Evolutionary conservation across 1,140 invertebrate genomes (phyloP).

Genomic region (Mesaphorura yosii): DNA sequence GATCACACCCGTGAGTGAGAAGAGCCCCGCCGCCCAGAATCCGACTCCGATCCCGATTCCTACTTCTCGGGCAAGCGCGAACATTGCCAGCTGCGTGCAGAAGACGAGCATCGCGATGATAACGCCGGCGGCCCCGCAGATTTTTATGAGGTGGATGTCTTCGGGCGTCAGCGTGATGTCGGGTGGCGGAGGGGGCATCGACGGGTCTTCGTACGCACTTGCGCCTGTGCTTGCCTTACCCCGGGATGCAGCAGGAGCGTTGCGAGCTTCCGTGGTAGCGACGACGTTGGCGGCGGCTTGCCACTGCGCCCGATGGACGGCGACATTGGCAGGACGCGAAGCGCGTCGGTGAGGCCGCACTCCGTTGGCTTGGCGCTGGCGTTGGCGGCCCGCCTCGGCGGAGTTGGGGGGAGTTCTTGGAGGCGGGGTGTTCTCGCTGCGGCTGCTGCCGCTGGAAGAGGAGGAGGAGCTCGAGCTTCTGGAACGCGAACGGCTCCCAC

Average conservation of each 20-base stretch:
- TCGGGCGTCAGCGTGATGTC: conserved; percentile 18
- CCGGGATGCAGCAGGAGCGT: not conserved
- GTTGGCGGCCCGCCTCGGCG: too few relatives aligned
- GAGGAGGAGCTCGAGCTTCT: too few relatives aligned
- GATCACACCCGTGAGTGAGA: conserved; percentile 19
- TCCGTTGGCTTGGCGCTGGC: too few relatives aligned
- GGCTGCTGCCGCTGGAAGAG: too few relatives aligned
- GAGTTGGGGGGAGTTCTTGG: too few relatives aligned
- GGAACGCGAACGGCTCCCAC: too few relatives aligned
- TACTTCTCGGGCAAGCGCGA: conserved; percentile 20
- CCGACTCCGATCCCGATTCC: conserved; percentile 29
- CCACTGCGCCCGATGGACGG: conserved; percentile 8
- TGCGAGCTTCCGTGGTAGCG: not conserved
- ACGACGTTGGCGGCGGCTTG: conserved; percentile 13
- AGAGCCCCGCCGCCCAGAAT: conserved; percentile 28
- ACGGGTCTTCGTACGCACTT: conserved; percentile 8
- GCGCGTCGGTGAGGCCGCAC: too few relatives aligned
- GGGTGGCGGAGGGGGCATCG: conserved; percentile 16
- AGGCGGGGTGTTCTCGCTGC: too few relatives aligned
- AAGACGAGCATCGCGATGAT: conserved; percentile 26
- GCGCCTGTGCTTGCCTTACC: too few relatives aligned
- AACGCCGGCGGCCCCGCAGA: conserved; percentile 22
- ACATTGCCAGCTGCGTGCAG: conserved; percentile 26
- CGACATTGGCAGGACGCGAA: too few relatives aligned
- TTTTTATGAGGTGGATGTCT: conserved; percentile 28